These are phyloP conservation scores for Acrocephalus scirpaceus DNA, from an alignment of 2,797 vertebrate species.

Conservation along the genomic window DNA sequence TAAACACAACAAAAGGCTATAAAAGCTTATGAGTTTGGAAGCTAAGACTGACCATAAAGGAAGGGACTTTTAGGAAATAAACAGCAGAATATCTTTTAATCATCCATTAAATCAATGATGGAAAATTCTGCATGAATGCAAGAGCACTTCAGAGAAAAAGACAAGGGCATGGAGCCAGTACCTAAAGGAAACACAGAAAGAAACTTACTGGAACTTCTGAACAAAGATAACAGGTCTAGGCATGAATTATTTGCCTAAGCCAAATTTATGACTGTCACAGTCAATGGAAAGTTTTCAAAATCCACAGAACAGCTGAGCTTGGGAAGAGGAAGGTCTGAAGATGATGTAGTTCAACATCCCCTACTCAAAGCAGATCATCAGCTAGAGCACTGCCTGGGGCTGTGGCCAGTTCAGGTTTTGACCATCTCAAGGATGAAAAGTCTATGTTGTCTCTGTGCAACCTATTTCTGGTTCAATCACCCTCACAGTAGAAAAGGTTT, in stretches of 20 bases:
- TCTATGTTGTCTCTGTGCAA: neutral
- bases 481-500: neutral
- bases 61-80: conserved; percentile 15
- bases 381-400: neutral
- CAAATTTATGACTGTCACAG: neutral
- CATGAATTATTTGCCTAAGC: neutral
- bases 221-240: conserved; percentile 3
- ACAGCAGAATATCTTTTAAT: neutral
- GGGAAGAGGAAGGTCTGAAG: neutral
- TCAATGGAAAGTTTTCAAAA: conserved; percentile 8
- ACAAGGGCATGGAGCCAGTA: neutral
- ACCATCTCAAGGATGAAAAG: neutral
- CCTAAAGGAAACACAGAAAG: neutral
- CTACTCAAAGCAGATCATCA: neutral
- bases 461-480: neutral
- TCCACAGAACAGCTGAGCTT: neutral
- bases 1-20: neutral
- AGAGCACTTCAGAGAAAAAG: neutral
- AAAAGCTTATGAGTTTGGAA: neutral
- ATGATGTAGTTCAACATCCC: neutral
- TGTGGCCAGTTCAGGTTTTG: neutral
- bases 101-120: neutral
- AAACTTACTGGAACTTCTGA: conserved; percentile 42
- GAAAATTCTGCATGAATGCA: neutral
- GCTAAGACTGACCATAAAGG: neutral